Conservation (phyloP, 2,797 vertebrate species). For the Setipinna tenuifilis region DNA sequence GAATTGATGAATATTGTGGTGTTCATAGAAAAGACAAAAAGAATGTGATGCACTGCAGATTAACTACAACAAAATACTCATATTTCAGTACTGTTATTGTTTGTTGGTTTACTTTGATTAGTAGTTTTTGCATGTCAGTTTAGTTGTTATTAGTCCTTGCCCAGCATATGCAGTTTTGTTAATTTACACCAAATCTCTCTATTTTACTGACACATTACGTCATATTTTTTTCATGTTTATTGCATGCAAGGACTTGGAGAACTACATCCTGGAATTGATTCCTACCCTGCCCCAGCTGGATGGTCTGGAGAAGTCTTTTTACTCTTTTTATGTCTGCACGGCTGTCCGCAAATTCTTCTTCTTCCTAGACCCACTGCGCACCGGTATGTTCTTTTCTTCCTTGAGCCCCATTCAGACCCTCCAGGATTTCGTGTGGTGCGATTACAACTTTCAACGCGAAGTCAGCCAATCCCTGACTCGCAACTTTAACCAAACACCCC, state of each 20-base stretch:
- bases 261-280: constrained; percentile 97
- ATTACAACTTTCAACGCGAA: no score
- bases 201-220: background rate
- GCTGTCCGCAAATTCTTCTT: constrained; percentile 98
- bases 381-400: constrained; percentile 75
- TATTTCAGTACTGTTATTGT: no score
- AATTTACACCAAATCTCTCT: background rate
- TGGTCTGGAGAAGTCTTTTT: constrained; percentile 98
- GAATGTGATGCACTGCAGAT: background rate
- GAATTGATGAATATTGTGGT: no score
- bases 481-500: no score
- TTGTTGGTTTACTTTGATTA: background rate
- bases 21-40: background rate
- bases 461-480: no score
- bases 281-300: constrained; percentile 96
- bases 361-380: constrained; percentile 95
- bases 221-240: background rate
- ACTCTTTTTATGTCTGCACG: constrained; percentile 98
- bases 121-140: background rate
- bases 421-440: no score
- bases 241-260: constrained; percentile 90
- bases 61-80: background rate
- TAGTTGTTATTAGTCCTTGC: no score
- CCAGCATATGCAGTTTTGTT: background rate
- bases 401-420: background rate